These are phyloP conservation scores for Drosophila lacteicornis DNA, from an alignment of 1,140 invertebrate species.

Conservation along the genomic window DNA sequence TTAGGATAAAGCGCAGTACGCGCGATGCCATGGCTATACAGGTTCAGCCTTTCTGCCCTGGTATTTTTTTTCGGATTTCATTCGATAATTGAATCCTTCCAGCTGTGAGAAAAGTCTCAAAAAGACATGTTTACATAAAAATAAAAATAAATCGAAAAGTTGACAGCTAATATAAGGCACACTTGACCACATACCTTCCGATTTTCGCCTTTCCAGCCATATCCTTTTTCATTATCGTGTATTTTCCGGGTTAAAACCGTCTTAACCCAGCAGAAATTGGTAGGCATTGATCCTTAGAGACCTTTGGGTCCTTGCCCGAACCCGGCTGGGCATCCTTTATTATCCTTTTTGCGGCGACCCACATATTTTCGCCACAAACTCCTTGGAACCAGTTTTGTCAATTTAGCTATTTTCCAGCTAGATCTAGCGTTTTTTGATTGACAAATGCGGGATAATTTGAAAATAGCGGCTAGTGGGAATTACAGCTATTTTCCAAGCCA, in stretches of 20 bases:
- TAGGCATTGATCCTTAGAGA: background rate
- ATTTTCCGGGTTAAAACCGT: background rate
- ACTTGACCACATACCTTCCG: slow-evolving; percentile 16
- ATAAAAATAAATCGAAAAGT: background rate
- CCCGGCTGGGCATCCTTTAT: background rate
- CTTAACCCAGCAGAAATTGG: background rate
- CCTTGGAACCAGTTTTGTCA: background rate
- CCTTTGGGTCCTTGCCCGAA: background rate
- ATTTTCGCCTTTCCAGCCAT: background rate
- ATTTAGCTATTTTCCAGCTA: no score
- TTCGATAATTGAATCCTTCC: background rate
- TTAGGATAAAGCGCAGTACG: slow-evolving; percentile 72
- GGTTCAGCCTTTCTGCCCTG: background rate
- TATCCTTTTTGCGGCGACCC: background rate
- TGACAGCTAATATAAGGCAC: slow-evolving; percentile 12
- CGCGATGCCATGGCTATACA: slow-evolving; percentile 36
- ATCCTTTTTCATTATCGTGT: background rate
- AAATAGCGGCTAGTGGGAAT: no score
- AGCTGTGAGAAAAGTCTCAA: background rate
- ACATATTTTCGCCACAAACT: slow-evolving; percentile 2
- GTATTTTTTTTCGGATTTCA: background rate
- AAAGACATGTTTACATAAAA: slow-evolving; percentile 1
- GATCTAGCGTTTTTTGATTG: no score
- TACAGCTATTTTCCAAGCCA: no score
- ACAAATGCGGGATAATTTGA: no score